Base-by-base conservation (phyloP, 2,888 invertebrate species). In the Acanthosoma haemorrhoidale region DNA sequence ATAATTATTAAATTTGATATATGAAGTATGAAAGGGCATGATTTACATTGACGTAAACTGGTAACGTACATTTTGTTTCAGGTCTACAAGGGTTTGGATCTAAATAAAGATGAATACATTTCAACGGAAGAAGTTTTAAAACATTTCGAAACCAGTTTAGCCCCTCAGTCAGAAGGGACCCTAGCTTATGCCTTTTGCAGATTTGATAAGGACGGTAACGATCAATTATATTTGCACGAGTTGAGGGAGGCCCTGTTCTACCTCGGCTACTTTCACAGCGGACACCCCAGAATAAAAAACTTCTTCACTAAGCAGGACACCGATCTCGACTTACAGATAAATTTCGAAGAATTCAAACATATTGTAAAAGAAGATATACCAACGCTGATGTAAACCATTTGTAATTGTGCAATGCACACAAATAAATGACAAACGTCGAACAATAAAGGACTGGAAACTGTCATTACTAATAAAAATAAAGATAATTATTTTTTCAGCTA, bases 191-290 rank as follows among this genome's bases (percentile, higher is more conserved):
- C 59, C 2, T 73, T 73, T 57, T 70, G 72, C 25, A 61, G 58
- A 25, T 72, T 68, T 57, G 73, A 73, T 59, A 73, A 73, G 29
- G 66, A 73, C 41, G 32, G 57, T 15, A 72, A 73, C 41, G 72
- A 72, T 8, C 34, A 34, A 6, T 29, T 73, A 8, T 38, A 68
- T 15, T 70, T 41, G n/a, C 69, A 66, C 59, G 73, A 73, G 57
- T 29, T 68, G 11, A 60, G 71, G 25, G 64, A 71, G 60, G 72
- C 73, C 18, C 60, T 73, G 8, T 59, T 68, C 21, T 71, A 68
- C 25, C 29, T 73, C 2, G 73, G 73, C 11, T 68, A 68, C 5
- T 66, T 68, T 16, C 57, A 68, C 32, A 57, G 67, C 3, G 18
- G 57, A n/a, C 43, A 67, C 9, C 13, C 6, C 9, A 36, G 41